Evolutionary conservation across 2,113 vertebrate species (phyloP), one percentile per base, ranked within the genome.

Genomic region (Mesembrinibis cayennensis): DNA sequence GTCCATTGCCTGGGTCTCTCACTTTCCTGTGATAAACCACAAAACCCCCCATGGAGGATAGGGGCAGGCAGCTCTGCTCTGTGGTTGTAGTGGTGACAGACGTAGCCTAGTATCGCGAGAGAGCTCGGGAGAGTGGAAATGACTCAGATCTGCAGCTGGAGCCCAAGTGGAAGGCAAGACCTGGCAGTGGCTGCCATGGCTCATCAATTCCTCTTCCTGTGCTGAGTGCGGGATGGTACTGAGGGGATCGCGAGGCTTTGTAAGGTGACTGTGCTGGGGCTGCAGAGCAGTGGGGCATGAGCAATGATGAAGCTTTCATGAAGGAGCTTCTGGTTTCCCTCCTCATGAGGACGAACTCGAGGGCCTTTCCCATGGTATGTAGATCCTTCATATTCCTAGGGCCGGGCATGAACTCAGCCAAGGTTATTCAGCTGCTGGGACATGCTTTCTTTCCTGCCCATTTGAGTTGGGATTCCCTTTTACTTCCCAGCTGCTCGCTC

Each of bases 391-490:
- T 34, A 14, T 20, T 65, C 45, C 52, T 25, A 13, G 49, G 38
- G 19, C 69, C 58, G 30, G 27, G 16, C 20, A 3, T 59, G 72
- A 81, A 21, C 45, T 77, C 55, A 47, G n/a, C 12, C n/a, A 58
- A 63, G n/a, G 44, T 67, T 87, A 65, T 76, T 91, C 30, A 58
- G 36, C 61, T 79, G 19, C 70, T 87, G 42, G 52, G 34, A 93
- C 1, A 0, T 71, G 56, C 4, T 55, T 82, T 74, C 42, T 89
- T 55, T 50, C 71, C n/a, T 67, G 22, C 21, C 47, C 32, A 2
- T 87, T 84, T 56, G 66, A 38, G 11, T 9, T 66, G 50, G 29
- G 62, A 87, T 94, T 91, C 58, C 44, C n/a, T 89, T 95, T 95
- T 83, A 66, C 79, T 90, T 89, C 50, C 10, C 30, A 53, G 67